Conservation (phyloP, 2,797 vertebrate genomes). For the Galagoides demidoff region DNA sequence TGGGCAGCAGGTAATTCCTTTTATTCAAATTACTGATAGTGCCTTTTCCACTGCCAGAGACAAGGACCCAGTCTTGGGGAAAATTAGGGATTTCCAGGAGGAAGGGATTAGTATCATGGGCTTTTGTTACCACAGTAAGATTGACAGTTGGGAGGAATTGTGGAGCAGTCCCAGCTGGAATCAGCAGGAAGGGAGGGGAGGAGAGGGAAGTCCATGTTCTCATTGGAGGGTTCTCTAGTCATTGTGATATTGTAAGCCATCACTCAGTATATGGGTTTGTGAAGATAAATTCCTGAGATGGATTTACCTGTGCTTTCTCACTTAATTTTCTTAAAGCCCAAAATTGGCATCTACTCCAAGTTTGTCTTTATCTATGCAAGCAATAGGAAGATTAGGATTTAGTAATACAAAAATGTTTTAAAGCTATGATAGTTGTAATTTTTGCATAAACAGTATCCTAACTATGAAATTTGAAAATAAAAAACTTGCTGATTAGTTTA, state of each 20-base stretch:
- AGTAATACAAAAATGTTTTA: background rate
- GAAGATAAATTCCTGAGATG: background rate
- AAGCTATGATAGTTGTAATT: background rate
- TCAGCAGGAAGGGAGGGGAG: background rate
- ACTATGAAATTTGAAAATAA: background rate
- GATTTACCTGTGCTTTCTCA: background rate
- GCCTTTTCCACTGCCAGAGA: background rate
- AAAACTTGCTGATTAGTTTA: background rate
- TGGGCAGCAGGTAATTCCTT: background rate
- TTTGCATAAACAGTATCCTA: background rate
- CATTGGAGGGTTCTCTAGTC: background rate
- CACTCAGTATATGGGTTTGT: background rate
- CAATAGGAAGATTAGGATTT: background rate
- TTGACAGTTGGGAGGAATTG: background rate
- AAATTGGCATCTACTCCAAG: background rate
- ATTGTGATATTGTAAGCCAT: background rate
- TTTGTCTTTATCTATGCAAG: background rate
- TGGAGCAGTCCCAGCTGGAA: background rate
- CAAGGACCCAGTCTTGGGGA: background rate
- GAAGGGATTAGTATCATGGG: background rate
- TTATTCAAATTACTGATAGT: background rate
- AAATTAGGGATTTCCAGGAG: background rate
- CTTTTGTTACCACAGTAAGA: background rate
- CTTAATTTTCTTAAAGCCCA: background rate
- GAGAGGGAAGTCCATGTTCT: background rate